Evolutionary conservation across 64 coral and sea anemone genomes (phyloP), one percentile per base, ranked within the genome.

Genomic region (Porites australiensis): DNA sequence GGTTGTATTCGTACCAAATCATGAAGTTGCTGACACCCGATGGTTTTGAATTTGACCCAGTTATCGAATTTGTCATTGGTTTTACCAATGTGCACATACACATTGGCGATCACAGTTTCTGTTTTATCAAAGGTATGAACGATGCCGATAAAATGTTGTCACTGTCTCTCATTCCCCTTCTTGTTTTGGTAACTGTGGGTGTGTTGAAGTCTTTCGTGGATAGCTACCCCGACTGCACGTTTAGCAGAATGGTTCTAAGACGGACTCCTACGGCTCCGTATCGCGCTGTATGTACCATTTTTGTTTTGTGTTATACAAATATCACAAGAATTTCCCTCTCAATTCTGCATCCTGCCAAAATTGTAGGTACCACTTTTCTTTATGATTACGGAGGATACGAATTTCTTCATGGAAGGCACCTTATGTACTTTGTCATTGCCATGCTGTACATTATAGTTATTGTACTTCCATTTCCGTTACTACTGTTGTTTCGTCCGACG

Each of bases 261-360:
- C 7, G 54, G 1, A 57, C 54, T 7, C 54, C 54, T 57, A 9
- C 54, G 60, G 71, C 79, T 22, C 93, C 96, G 5, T 92, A 78
- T 51, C 89, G 96, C 23, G 96, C 89, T 5, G 58, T 94, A 22
- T 95, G 96, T 57, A 95, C 92, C 3, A 68, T 98, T 16, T 84
- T 98, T 65, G 96, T 98, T 14, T 70, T 98, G 3, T 98, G 92
- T 52, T 97, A 97, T 74, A 88, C 88, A 4, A 74, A 89, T 44
- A 88, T 94, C 83, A 94, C 95, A 58, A 64, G 74, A 19, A 91
- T 97, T 72, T 97, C 95, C 2, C 19, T 97, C 18, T 94, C 74
- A 66, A 89, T 97, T 20, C 82, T 97, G 7, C 19, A 75, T 37
- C 44, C 19, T 2, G 88, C 79, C 15, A 27, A 66, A 3, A 53